phyloP scores from a whole-genome alignment of 2,888 invertebrate genomes.

The Oegoconia quadripuncta region DNA sequence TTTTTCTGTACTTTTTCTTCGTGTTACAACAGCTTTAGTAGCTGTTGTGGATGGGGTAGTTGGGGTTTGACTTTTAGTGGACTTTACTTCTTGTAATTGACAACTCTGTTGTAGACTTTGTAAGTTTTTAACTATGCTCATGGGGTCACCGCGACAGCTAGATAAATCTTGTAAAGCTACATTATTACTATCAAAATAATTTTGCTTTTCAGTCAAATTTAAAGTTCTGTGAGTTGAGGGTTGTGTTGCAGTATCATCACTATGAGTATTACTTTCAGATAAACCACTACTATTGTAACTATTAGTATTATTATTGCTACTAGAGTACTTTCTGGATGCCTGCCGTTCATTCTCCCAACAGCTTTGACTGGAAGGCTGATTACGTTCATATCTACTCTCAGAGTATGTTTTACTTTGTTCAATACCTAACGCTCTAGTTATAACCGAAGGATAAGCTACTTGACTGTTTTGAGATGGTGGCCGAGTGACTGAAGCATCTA shows the following conservation, averaged over 20 bases:
- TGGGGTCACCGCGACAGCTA: constrained; percentile 86
- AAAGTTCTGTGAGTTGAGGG: constrained; percentile 65
- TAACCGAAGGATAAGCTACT: constrained; percentile 90
- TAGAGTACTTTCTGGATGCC: constrained; percentile 69
- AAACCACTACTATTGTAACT: constrained; percentile 59
- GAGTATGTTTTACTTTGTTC: constrained; percentile 77
- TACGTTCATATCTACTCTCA: constrained; percentile 77
- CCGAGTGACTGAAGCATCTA: constrained; percentile 84
- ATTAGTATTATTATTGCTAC: constrained; percentile 56
- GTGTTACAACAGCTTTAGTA: constrained; percentile 48
- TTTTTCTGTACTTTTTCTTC: constrained; percentile 82
- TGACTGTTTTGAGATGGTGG: constrained; percentile 80
- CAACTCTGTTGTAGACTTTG: constrained; percentile 81
- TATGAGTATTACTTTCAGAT: constrained; percentile 70
- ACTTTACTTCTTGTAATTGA: constrained; percentile 78
- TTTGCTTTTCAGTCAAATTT: constrained; percentile 73
- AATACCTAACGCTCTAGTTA: constrained; percentile 84
- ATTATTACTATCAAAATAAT: constrained; percentile 82
- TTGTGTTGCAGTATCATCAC: constrained; percentile 61
- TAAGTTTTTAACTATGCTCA: constrained; percentile 87
- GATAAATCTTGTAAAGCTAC: constrained; percentile 84
- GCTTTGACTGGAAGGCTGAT: constrained; percentile 66
- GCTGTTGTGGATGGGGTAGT: constrained; percentile 24
- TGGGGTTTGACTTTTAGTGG: constrained; percentile 58
- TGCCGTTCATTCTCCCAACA: constrained; percentile 81